Conservation (phyloP, 2,797 vertebrate genomes). For the Dipus sagitta region DNA sequence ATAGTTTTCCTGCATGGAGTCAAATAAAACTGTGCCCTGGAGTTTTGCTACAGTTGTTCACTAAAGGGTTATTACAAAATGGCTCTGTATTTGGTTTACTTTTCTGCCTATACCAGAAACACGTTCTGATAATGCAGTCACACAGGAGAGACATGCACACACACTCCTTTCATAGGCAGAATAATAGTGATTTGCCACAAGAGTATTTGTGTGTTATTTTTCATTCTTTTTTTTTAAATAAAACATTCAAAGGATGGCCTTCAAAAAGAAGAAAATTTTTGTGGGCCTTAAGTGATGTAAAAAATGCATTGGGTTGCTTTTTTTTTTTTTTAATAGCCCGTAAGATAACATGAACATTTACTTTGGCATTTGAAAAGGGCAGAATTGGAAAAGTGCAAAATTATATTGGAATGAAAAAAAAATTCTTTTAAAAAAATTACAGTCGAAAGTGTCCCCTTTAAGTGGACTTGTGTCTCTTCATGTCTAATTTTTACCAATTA, state of each 20-base stretch:
- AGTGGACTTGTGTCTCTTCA: slow-evolving; percentile 65
- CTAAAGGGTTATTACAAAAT: neutral
- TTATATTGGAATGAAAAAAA: slow-evolving; percentile 67
- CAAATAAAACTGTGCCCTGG: neutral
- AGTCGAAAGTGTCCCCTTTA: slow-evolving; percentile 66
- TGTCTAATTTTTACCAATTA: slow-evolving; percentile 77
- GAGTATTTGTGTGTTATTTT: slow-evolving; percentile 11
- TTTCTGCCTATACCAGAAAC: neutral
- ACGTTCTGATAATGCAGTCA: neutral
- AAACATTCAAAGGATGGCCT: slow-evolving; percentile 42
- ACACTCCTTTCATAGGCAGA: neutral
- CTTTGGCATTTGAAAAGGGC: slow-evolving; percentile 77
- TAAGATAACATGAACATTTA: slow-evolving; percentile 64
- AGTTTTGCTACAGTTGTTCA: neutral
- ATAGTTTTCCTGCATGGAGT: slow-evolving; percentile 32
- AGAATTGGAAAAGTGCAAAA: slow-evolving; percentile 63
- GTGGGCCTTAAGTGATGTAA: slow-evolving; percentile 9
- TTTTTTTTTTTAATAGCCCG: neutral
- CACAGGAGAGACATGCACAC: neutral
- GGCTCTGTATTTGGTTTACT: neutral
- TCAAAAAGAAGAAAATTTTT: slow-evolving; percentile 37
- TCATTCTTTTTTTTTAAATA: neutral
- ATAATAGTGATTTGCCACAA: slow-evolving; percentile 59
- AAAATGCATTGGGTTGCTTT: slow-evolving; percentile 26
- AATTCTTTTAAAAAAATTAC: slow-evolving; percentile 67